Evolutionary conservation across 2,888 invertebrate species (phyloP).

Genomic region (Monopis laevigella): DNA sequence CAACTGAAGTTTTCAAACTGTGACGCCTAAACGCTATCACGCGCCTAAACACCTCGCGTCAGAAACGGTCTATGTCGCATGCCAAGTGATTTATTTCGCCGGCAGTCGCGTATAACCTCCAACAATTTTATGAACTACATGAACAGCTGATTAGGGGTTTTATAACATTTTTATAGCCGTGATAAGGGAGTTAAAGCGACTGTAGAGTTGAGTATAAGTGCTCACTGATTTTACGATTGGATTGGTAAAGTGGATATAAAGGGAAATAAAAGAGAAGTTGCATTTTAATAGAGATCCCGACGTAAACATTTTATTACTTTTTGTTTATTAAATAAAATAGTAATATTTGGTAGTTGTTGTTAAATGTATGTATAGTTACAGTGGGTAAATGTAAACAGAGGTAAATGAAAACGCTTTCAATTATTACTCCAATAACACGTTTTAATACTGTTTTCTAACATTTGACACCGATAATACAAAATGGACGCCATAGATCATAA

Average conservation of each 20-base stretch:
- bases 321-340: too few relatives aligned
- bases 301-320: too few relatives aligned
- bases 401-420: too few relatives aligned
- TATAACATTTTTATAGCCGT: slow-evolving; percentile 7
- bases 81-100: not conserved
- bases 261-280: not conserved
- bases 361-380: too few relatives aligned
- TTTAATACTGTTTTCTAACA: too few relatives aligned
- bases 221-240: not conserved
- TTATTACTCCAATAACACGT: too few relatives aligned
- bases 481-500: too few relatives aligned
- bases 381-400: too few relatives aligned
- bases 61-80: slow-evolving; percentile 1
- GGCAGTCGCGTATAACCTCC: not conserved
- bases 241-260: not conserved
- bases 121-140: slow-evolving; percentile 6
- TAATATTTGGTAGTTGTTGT: too few relatives aligned
- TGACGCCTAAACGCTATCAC: slow-evolving; percentile 13
- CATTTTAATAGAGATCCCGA: too few relatives aligned
- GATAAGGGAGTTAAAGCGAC: slow-evolving; percentile 6
- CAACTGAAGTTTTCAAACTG: slow-evolving; percentile 5
- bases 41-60: slow-evolving; percentile 12
- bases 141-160: slow-evolving; percentile 10
- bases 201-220: not conserved
- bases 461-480: too few relatives aligned